phyloP scores from a whole-genome alignment of 2,797 vertebrate species.

The Alosa sapidissima region DNA sequence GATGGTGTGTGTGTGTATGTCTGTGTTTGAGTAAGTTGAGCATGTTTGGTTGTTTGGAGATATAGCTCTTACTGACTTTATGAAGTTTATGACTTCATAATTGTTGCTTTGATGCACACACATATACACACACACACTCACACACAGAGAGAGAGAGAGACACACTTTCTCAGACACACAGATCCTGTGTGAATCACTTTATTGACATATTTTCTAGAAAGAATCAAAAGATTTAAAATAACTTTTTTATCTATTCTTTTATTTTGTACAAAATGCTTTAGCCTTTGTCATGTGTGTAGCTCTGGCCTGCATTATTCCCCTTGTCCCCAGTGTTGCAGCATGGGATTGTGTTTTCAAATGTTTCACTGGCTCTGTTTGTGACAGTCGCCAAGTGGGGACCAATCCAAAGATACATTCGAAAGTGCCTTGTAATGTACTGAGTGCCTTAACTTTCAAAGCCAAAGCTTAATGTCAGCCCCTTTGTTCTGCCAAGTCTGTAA shows the following conservation, averaged over 20 bases:
- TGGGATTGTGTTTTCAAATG: background rate
- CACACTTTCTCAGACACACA: background rate
- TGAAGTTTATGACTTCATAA: background rate
- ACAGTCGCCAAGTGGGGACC: background rate
- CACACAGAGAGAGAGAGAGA: background rate
- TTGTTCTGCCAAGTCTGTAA: background rate
- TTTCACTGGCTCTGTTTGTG: background rate
- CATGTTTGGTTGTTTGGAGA: slow-evolving; percentile 3
- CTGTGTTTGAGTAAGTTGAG: slow-evolving; percentile 2
- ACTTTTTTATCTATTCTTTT: background rate
- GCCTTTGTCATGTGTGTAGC: background rate
- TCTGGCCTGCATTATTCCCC: background rate
- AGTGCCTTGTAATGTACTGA: background rate
- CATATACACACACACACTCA: background rate
- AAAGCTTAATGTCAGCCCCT: background rate
- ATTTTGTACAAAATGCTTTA: slow-evolving; percentile 1
- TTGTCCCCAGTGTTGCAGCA: background rate
- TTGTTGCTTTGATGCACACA: background rate
- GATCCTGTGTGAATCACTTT: background rate
- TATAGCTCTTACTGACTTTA: background rate
- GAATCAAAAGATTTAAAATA: background rate
- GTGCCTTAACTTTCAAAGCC: background rate
- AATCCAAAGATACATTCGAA: slow-evolving; percentile 7
- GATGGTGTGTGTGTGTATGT: background rate
- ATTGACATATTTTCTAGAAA: background rate